phyloP scores from a whole-genome alignment of 2,113 vertebrate species.

The Stegostoma tigrinum region DNA sequence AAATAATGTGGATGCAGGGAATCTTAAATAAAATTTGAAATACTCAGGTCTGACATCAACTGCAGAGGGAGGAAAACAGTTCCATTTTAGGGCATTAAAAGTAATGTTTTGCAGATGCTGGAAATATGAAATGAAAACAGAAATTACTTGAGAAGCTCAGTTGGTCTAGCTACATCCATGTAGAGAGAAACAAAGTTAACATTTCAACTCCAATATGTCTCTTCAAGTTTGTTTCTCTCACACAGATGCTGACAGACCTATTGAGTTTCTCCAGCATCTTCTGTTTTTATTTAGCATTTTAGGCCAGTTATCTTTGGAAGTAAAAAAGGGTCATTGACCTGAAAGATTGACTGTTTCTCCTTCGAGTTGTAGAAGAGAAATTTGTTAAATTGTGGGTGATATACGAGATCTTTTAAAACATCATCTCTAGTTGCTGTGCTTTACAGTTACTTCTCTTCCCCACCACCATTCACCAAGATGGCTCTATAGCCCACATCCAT shows the following conservation, averaged over 20 bases:
- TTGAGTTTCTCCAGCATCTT: too few relatives aligned
- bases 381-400: neutral
- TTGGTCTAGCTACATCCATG: too few relatives aligned
- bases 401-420: neutral
- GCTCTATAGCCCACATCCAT: neutral
- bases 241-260: too few relatives aligned
- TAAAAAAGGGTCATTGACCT: neutral
- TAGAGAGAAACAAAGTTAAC: too few relatives aligned
- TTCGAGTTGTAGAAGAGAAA: too few relatives aligned
- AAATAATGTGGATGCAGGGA: neutral
- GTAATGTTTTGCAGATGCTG: too few relatives aligned
- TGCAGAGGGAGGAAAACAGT: neutral
- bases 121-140: too few relatives aligned
- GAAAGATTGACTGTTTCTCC: neutral
- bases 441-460: neutral
- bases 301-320: neutral
- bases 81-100: neutral
- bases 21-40: neutral
- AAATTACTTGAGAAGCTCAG: too few relatives aligned
- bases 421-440: neutral
- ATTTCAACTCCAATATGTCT: too few relatives aligned
- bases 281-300: neutral
- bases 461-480: neutral
- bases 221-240: too few relatives aligned
- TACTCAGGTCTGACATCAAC: neutral